These are phyloP conservation scores for Pavo muticus DNA, from an alignment of 2,113 vertebrate genomes.

Conservation along the genomic window DNA sequence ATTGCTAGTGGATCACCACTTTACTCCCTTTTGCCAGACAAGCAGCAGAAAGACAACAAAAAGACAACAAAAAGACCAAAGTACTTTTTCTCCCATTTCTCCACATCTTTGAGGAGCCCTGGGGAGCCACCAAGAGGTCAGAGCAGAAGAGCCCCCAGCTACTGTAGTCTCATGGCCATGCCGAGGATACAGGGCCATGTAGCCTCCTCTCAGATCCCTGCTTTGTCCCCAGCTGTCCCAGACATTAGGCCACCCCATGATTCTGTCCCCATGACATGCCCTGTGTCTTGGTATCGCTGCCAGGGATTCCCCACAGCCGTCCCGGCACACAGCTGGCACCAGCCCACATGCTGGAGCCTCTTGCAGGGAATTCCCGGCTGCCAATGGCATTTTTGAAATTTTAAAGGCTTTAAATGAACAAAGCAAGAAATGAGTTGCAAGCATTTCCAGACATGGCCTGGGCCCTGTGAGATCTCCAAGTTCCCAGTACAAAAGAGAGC, in stretches of 20 bases:
- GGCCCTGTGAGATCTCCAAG: neutral
- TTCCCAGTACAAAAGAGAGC: neutral
- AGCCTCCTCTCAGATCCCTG: neutral
- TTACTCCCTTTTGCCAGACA: neutral
- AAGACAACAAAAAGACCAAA: neutral
- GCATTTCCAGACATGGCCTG: neutral
- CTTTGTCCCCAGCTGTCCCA: neutral
- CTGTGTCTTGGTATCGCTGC: rapidly evolving
- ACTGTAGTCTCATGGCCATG: neutral
- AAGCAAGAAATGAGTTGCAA: conserved; percentile 27
- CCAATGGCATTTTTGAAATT: conserved; percentile 6
- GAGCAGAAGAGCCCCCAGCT: neutral
- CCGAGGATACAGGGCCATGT: neutral
- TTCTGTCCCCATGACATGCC: neutral
- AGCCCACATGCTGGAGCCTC: neutral
- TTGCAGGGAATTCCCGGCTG: neutral
- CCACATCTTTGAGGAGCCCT: neutral
- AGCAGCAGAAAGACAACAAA: neutral
- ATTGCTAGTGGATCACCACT: neutral
- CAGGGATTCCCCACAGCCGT: neutral
- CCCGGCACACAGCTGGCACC: neutral
- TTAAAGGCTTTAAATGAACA: conserved; percentile 19
- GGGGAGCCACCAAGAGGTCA: neutral
- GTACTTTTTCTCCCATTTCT: neutral
- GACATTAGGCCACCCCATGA: neutral